Conservation (phyloP, 2,888 invertebrate genomes). For the Mamestra brassicae region DNA sequence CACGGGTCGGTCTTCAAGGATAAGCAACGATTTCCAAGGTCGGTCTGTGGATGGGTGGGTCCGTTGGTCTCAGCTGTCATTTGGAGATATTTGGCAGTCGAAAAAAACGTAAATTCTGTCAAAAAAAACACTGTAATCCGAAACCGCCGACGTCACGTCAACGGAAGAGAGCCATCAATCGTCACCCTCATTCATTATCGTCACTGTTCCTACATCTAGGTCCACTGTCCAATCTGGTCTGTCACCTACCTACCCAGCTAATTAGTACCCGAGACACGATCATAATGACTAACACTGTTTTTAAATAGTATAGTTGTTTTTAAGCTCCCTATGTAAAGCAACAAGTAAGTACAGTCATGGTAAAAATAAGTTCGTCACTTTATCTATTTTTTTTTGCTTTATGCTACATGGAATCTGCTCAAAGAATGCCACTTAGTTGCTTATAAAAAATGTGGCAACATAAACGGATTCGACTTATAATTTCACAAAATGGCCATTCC, state of each 20-base stretch:
- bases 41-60: no score
- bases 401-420: no score
- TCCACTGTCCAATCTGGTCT: constrained; percentile 13
- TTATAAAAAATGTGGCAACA: no score
- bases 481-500: not conserved
- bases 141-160: constrained; percentile 18
- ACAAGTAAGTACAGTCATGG: constrained; percentile 27
- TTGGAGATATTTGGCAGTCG: not conserved
- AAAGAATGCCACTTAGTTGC: no score
- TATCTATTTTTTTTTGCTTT: not conserved
- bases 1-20: no score
- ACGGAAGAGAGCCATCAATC: constrained; percentile 45
- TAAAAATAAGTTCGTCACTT: not conserved
- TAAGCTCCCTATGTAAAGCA: constrained; percentile 31
- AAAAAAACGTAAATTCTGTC: not conserved
- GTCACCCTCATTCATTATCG: constrained; percentile 40
- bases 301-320: constrained; percentile 28
- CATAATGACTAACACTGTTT: constrained; percentile 37
- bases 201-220: constrained; percentile 43
- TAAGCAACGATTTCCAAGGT: no score
- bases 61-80: no score
- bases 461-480: not conserved
- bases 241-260: constrained; percentile 32
- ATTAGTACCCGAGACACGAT: constrained; percentile 51
- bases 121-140: constrained; percentile 11